Percentiles rank a stretch among this genome's conserved stretches.
phyloP scores from a whole-genome alignment of 2,113 vertebrate species.

The Motacilla alba region DNA sequence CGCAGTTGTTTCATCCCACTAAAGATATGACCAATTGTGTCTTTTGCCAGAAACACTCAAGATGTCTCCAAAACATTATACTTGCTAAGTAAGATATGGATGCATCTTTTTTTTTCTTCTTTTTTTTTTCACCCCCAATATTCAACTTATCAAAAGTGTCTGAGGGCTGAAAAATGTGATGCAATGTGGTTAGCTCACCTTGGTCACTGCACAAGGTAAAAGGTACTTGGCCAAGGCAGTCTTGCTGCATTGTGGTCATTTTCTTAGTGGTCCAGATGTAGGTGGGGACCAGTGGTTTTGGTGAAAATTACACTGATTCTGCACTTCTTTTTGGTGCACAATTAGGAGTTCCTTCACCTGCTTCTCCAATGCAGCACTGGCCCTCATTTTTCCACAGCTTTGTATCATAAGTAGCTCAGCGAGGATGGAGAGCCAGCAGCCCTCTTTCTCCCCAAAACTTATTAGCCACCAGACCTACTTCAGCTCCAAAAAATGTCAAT shows the following conservation, averaged over 20 bases:
- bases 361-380: not conserved
- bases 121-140: accelerated
- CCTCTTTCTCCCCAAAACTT: not conserved
- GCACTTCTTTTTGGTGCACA: not conserved
- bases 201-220: not conserved
- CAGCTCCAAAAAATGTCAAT: slow-evolving; percentile 44
- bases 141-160: not conserved
- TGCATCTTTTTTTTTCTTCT: accelerated
- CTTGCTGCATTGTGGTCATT: not conserved
- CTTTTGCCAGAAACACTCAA: not conserved
- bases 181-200: not conserved
- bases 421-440: not conserved
- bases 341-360: not conserved
- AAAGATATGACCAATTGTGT: not conserved
- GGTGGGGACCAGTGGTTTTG: not conserved
- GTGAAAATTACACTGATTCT: not conserved
- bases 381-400: not conserved
- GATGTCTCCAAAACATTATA: not conserved
- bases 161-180: not conserved
- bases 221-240: not conserved
- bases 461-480: slow-evolving; percentile 26
- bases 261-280: not conserved
- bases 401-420: not conserved
- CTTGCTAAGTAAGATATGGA: not conserved
- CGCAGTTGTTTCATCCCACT: not conserved